Evolutionary conservation across 2,113 vertebrate species (phyloP).

Genomic region (Chaenocephalus aceratus): DNA sequence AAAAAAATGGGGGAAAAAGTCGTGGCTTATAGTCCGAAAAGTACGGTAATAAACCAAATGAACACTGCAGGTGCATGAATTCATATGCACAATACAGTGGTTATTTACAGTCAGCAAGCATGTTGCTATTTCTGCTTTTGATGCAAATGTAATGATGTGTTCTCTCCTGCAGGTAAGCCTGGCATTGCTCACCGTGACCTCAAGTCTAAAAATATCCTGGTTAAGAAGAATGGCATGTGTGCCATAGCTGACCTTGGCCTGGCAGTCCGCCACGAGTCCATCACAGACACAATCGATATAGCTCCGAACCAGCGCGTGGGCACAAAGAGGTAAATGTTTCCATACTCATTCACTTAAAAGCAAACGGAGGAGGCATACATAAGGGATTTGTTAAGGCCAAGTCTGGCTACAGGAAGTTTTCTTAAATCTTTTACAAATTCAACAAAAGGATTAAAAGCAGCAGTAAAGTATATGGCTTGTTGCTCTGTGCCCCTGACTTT

Average conservation of each 20-base stretch:
- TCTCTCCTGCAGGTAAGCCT: slow-evolving; percentile 89
- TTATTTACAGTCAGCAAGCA: background rate
- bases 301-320: slow-evolving; percentile 98
- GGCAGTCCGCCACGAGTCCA: slow-evolving; percentile 95
- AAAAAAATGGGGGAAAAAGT: no score
- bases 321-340: slow-evolving; percentile 90
- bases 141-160: slow-evolving; percentile 10
- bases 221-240: slow-evolving; percentile 97
- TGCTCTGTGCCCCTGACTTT: no score
- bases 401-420: background rate
- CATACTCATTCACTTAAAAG: background rate
- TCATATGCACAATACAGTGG: background rate
- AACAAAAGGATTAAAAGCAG: background rate
- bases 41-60: background rate
- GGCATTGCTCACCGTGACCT: slow-evolving; percentile 98
- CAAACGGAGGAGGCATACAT: background rate
- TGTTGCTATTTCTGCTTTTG: background rate
- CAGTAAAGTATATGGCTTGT: background rate
- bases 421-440: background rate
- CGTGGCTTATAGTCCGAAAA: no score
- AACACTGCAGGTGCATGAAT: background rate
- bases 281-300: slow-evolving; percentile 97
- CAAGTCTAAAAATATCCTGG: slow-evolving; percentile 98
- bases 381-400: background rate
- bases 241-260: slow-evolving; percentile 98